Percentiles rank a stretch among this genome's conserved stretches.
phyloP scores from a whole-genome alignment of 2,888 invertebrate species.

The Dryadula phaetusa region DNA sequence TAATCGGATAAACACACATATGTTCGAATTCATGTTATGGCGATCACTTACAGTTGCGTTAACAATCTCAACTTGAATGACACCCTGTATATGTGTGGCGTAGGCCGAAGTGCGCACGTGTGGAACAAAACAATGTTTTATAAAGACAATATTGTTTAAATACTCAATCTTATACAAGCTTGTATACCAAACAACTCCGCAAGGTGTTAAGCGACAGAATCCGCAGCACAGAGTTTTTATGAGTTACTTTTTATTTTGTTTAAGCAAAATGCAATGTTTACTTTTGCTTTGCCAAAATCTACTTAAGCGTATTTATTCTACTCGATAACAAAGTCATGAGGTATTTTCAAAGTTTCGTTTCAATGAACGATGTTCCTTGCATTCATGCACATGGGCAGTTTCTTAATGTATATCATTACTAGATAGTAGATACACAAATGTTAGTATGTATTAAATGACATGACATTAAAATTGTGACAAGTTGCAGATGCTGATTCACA shows the following conservation, averaged over 20 bases:
- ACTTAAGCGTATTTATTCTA: slow-evolving; percentile 63
- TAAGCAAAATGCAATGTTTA: slow-evolving; percentile 68
- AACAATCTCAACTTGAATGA: slow-evolving; percentile 81
- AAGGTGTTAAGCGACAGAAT: slow-evolving; percentile 63
- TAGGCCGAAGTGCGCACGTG: slow-evolving; percentile 74
- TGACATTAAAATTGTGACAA: slow-evolving; percentile 34
- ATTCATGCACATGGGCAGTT: slow-evolving; percentile 48
- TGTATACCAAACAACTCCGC: slow-evolving; percentile 18
- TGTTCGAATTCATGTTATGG: slow-evolving; percentile 67
- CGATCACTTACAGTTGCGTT: slow-evolving; percentile 84
- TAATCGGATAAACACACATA: slow-evolving; percentile 75
- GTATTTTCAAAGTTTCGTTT: slow-evolving; percentile 32
- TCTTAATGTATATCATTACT: slow-evolving; percentile 29
- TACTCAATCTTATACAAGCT: slow-evolving; percentile 31
- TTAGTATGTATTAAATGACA: slow-evolving; percentile 28
- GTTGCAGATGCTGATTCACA: slow-evolving; percentile 39
- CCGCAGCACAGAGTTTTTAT: slow-evolving; percentile 53
- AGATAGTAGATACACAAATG: slow-evolving; percentile 14
- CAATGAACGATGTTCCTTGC: slow-evolving; percentile 38
- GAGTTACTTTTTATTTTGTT: slow-evolving; percentile 11
- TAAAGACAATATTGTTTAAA: slow-evolving; percentile 51
- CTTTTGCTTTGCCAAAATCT: slow-evolving; percentile 70
- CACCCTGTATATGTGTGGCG: slow-evolving; percentile 75
- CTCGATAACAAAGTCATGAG: slow-evolving; percentile 40
- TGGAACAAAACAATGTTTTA: slow-evolving; percentile 80